Base-by-base conservation (phyloP, 1,140 invertebrate genomes). In the Andricus grossulariae region DNA sequence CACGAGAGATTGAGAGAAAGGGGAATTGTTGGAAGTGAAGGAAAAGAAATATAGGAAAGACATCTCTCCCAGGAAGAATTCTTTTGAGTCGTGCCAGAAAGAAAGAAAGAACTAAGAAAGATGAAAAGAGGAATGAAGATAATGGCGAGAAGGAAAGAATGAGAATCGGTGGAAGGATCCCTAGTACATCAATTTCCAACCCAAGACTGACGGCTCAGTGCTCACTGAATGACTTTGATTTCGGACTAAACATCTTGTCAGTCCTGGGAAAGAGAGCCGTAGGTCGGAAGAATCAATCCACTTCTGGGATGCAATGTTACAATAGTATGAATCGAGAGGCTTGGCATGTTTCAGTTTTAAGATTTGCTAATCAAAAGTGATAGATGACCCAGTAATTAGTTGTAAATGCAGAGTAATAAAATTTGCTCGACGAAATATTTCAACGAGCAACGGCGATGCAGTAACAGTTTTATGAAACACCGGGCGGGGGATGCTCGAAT, bases 51-150 rank as follows among this genome's bases (percentile, higher is more conserved):
- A 60, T 21, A 21, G n/a, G 70, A 73, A 66, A 84, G 72, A 81
- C 79, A 82, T 81, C 78, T 87, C 85, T 88, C 85, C 85, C 85
- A 87, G 85, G 86, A 86, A 85, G 85, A 88, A 87, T 85, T 78
- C 78, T n/a, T 70, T 84, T 25, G 21, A 70, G 51, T 32, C 45
- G 74, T 54, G 51, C 71, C 50, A 76, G 72, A 39, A 71, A 71
- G 54, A 77, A 74, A 51, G 60, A 73, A 73, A 78, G 32, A 73
- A 73, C 51, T 72, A 72, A 71, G 54, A 72, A 72, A 77, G 45
- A 5, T 25, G 13, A 75, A 74, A 57, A 72, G 66, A 74, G 75
- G 55, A 55, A 74, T 78, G 75, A 71, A 74, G 76, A 76, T 52
- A 60, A 71, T 15, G 60, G 60, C 52, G 54, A 79, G 25, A 52